Evolutionary conservation across 2,888 invertebrate genomes (phyloP).

Genomic region (Melanotus villosus): DNA sequence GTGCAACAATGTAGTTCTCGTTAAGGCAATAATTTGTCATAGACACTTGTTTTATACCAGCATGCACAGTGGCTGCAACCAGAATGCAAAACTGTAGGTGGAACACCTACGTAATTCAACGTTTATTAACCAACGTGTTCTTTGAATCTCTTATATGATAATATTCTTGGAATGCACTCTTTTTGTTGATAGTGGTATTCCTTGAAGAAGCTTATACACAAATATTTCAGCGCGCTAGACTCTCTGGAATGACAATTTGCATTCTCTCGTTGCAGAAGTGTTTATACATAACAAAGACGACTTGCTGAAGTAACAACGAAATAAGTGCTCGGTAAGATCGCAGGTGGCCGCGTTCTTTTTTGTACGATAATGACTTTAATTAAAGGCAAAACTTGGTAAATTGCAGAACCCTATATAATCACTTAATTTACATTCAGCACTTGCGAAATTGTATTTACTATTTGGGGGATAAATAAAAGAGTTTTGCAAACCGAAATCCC

Average conservation of each 20-base stretch:
- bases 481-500: too few species aligned
- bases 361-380: background rate
- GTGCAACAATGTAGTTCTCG: constrained; percentile 16
- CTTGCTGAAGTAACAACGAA: too few species aligned
- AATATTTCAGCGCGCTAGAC: background rate
- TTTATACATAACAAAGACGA: too few species aligned
- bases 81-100: constrained; percentile 16
- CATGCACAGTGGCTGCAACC: constrained; percentile 10
- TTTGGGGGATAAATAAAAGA: too few species aligned
- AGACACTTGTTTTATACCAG: constrained; percentile 29
- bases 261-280: background rate
- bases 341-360: background rate
- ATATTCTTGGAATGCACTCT: constrained; percentile 6
- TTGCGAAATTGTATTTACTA: too few species aligned
- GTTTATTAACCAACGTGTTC: constrained; percentile 21
- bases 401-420: too few species aligned
- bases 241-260: background rate
- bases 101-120: constrained; percentile 1
- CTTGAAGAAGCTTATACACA: constrained; percentile 7
- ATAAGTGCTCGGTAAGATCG: background rate
- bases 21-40: constrained; percentile 35
- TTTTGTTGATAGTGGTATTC: constrained; percentile 2
- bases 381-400: too few species aligned
- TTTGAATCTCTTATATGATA: constrained; percentile 16
- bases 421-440: too few species aligned